phyloP scores from a whole-genome alignment of 2,888 invertebrate genomes.

The Rotaria socialis region DNA sequence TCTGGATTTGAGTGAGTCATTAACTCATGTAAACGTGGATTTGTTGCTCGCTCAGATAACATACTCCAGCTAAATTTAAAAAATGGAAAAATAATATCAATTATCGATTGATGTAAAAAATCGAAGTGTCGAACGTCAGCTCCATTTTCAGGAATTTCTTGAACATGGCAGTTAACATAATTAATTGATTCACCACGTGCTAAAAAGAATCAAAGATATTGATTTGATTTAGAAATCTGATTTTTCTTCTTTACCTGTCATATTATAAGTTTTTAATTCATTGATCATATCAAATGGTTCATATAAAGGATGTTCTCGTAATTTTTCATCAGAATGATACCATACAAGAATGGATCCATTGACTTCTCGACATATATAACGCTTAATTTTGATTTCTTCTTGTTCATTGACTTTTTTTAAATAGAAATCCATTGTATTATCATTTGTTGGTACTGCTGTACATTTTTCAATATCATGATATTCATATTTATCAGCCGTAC shows the following conservation, averaged over 20 bases:
- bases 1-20: slow-evolving; percentile 38
- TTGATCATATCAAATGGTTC: slow-evolving; percentile 41
- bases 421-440: not conserved
- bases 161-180: slow-evolving; percentile 45
- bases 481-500: slow-evolving; percentile 38
- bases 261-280: slow-evolving; percentile 29
- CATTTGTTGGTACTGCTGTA: not conserved
- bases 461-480: slow-evolving; percentile 42
- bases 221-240: not conserved
- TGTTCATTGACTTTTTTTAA: not conserved
- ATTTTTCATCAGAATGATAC: slow-evolving; percentile 40
- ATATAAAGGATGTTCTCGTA: slow-evolving; percentile 35
- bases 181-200: slow-evolving; percentile 44
- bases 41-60: slow-evolving; percentile 39
- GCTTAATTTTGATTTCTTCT: slow-evolving; percentile 36
- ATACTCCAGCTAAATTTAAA: slow-evolving; percentile 39
- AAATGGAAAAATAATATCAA: slow-evolving; percentile 33
- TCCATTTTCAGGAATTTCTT: slow-evolving; percentile 46
- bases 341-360: slow-evolving; percentile 42
- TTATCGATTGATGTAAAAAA: slow-evolving; percentile 42
- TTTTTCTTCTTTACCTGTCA: not conserved
- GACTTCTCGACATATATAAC: slow-evolving; percentile 38
- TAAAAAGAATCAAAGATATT: not conserved
- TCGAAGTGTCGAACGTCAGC: slow-evolving; percentile 46
- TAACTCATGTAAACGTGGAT: slow-evolving; percentile 30